Conservation (phyloP, 2,797 vertebrate species). For the Pyrocephalus nanus region DNA sequence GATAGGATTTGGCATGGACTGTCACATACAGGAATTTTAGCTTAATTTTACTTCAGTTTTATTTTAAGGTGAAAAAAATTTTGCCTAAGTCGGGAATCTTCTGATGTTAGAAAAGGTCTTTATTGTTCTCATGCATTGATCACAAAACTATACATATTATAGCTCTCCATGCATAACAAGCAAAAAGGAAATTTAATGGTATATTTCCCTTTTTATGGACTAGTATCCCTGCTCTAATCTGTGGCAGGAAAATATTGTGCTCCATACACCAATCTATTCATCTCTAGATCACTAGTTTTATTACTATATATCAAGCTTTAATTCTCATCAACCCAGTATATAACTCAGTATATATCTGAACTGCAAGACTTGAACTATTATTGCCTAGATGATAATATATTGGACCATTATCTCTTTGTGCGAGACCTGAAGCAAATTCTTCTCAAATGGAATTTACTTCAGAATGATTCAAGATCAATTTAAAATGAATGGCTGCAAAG, state of each 20-base stretch:
- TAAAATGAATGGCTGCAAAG: conserved; percentile 77
- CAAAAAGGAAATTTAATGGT: conserved; percentile 51
- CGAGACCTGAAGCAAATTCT: conserved; percentile 72
- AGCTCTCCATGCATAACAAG: conserved; percentile 18
- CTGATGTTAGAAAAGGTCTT: background rate
- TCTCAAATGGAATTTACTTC: conserved; percentile 78
- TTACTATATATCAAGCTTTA: conserved; percentile 65
- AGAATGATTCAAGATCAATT: conserved; percentile 76
- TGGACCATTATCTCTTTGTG: conserved; percentile 76
- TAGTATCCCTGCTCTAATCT: conserved; percentile 56
- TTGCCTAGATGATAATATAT: conserved; percentile 75
- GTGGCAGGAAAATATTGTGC: conserved; percentile 71
- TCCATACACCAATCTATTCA: conserved; percentile 60
- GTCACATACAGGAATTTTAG: background rate
- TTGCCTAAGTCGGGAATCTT: background rate
- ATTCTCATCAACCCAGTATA: conserved; percentile 70
- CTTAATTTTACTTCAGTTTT: background rate
- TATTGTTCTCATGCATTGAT: background rate
- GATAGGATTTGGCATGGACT: background rate
- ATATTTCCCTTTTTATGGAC: conserved; percentile 67
- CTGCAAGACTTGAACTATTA: conserved; percentile 72
- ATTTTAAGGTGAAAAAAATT: background rate
- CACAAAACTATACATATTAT: background rate
- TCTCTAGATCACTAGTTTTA: conserved; percentile 73
- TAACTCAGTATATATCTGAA: conserved; percentile 72